Base-by-base conservation (phyloP, 2,797 vertebrate species). In the Synanceia verrucosa region DNA sequence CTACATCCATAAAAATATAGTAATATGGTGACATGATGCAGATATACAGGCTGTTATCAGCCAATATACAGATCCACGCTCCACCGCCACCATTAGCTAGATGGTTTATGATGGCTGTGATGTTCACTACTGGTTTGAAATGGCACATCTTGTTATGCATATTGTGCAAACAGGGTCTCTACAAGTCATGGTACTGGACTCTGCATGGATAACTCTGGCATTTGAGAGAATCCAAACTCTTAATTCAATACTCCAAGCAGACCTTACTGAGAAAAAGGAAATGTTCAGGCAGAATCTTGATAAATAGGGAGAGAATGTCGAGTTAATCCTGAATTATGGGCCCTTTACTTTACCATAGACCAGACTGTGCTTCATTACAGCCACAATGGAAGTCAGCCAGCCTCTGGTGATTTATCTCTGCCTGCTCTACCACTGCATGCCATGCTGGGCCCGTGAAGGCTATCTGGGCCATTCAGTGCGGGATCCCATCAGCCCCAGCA, bases 401-500 rank as follows among this genome's bases (percentile, higher is more conserved):
- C 21, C 63, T 61, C 60, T 58, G 3, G 78, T 91, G 87, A 93
- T 91, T 84, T 90, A 91, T 89, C 70, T 73, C 65, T 10, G 6
- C 76, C 63, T 68, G 76, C 52, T 69, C 29, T 37, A 51, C 77
- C 62, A 28, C 73, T 18, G 72, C 67, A 51, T 65, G 83, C 74
- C 81, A 79, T 66, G 79, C 78, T 66, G 81, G 52, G 58, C 68
- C 47, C 62, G 44, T 85, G 89, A 93, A 93, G 92, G 92, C 91
- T 93, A 92, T 88, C 86, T 64, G 79, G 66, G 77, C 88, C 82
- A 87, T 92, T 91, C 90, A 86, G 81, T 80, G 77, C 80, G 63
- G 83, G 83, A 84, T 86, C 88, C 91, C 88, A 91, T 93, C 89
- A 90, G 80, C 88, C 74, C 89, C 28, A 62, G 76, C 60, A 76